Evolutionary conservation across 2,888 invertebrate genomes (phyloP).

Genomic region (Galerucella pusilla): DNA sequence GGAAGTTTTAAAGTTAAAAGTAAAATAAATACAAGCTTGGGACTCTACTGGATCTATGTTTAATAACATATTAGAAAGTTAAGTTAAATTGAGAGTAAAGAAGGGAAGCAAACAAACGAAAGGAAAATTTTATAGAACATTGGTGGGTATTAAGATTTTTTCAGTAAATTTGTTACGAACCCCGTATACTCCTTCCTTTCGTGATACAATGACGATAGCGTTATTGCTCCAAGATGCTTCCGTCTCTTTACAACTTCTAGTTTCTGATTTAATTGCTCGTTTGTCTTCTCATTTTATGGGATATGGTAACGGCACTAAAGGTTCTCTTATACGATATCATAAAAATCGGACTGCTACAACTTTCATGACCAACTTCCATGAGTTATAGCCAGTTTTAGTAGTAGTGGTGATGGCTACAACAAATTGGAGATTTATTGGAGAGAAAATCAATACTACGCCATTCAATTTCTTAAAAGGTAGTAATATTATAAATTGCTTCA

Average conservation of each 20-base stretch:
- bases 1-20: too few species aligned
- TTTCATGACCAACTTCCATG: constrained; percentile 38
- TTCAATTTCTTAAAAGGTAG: neutral
- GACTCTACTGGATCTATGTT: too few species aligned
- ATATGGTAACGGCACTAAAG: constrained; percentile 49
- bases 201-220: constrained; percentile 19
- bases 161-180: constrained; percentile 12
- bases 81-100: too few species aligned
- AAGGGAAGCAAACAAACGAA: too few species aligned
- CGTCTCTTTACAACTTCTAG: constrained; percentile 56
- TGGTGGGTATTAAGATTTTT: neutral
- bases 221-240: constrained; percentile 45
- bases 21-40: too few species aligned
- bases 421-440: constrained; percentile 38
- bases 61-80: too few species aligned
- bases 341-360: constrained; percentile 41
- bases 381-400: constrained; percentile 33
- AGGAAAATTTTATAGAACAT: too few species aligned
- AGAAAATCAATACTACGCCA: neutral
- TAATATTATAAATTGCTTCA: neutral
- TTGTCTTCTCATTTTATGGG: constrained; percentile 59
- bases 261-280: constrained; percentile 62
- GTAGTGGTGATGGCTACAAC: constrained; percentile 30
- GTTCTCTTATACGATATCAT: constrained; percentile 43
- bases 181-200: constrained; percentile 21